phyloP scores from a whole-genome alignment of 2,797 vertebrate species.

The Sphenodon punctatus region DNA sequence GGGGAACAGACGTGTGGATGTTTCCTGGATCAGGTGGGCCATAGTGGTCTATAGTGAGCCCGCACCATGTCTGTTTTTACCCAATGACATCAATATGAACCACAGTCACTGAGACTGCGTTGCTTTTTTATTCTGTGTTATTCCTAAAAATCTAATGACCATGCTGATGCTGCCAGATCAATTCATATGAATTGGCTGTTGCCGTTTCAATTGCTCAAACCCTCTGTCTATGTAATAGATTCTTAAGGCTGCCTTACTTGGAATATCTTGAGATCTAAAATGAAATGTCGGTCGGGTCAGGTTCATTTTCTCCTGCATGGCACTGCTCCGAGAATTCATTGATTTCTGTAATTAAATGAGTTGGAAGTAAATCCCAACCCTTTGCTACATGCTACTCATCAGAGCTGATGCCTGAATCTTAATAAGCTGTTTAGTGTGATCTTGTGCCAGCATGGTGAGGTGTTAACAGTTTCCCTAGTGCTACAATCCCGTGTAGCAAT shows the following conservation, averaged over 20 bases:
- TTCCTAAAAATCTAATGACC: not conserved
- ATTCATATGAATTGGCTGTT: not conserved
- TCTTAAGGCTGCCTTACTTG: not conserved
- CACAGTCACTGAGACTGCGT: too few species aligned
- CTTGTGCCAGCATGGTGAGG: conserved; percentile 64
- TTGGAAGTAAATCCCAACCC: conserved; percentile 73
- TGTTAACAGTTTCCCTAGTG: conserved; percentile 70
- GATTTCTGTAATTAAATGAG: conserved; percentile 80
- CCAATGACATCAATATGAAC: too few species aligned
- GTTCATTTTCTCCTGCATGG: conserved; percentile 59
- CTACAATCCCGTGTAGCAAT: conserved; percentile 68
- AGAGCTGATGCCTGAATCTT: conserved; percentile 75
- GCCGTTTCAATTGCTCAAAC: not conserved
- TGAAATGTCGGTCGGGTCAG: conserved; percentile 7
- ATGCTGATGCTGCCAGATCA: not conserved
- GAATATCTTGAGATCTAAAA: conserved; percentile 44
- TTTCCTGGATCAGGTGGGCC: too few species aligned
- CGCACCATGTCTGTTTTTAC: too few species aligned
- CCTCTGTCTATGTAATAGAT: conserved; percentile 12
- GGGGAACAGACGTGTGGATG: too few species aligned
- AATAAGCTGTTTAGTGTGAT: conserved; percentile 76
- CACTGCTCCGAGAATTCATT: conserved; percentile 64
- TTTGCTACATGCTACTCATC: conserved; percentile 65
- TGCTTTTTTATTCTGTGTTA: too few species aligned
- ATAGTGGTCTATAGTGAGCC: too few species aligned